Percentiles rank a stretch among this genome's conserved stretches.
Conservation (phyloP, 2,797 vertebrate species). For the Sebastes flavidus region DNA sequence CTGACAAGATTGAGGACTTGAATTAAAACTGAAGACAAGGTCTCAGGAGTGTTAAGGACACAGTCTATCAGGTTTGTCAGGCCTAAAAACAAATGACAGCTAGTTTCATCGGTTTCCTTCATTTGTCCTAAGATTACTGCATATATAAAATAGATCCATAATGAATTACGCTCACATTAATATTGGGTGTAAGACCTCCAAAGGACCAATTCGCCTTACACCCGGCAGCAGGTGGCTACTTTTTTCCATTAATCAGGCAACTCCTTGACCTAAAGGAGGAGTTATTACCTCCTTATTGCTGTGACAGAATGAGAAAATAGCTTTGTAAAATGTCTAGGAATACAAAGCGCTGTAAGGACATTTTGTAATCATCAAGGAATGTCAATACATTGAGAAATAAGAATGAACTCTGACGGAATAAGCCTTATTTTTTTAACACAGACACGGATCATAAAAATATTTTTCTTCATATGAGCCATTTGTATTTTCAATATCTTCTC, state of each 20-base stretch:
- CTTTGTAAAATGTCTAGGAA: neutral
- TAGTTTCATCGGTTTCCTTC: neutral
- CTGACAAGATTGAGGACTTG: neutral
- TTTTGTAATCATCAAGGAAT: constrained; percentile 11
- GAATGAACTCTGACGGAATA: neutral
- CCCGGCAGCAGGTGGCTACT: neutral
- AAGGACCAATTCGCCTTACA: neutral
- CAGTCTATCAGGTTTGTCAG: neutral
- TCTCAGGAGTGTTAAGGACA: neutral
- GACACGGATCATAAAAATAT: neutral
- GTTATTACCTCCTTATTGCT: neutral
- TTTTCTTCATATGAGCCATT: constrained; percentile 1
- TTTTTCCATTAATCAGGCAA: neutral
- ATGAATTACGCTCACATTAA: neutral
- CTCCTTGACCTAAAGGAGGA: neutral
- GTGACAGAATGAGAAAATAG: neutral
- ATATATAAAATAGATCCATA: neutral
- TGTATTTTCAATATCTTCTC: constrained; percentile 4
- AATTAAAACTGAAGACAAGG: neutral
- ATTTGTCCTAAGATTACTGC: neutral
- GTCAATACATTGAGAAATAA: constrained; percentile 22
- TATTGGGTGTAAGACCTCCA: neutral
- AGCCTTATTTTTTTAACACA: neutral
- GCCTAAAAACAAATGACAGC: neutral
- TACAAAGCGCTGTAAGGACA: neutral